Conservation (phyloP, 2,888 invertebrate species). For the Nymphalis polychloros region DNA sequence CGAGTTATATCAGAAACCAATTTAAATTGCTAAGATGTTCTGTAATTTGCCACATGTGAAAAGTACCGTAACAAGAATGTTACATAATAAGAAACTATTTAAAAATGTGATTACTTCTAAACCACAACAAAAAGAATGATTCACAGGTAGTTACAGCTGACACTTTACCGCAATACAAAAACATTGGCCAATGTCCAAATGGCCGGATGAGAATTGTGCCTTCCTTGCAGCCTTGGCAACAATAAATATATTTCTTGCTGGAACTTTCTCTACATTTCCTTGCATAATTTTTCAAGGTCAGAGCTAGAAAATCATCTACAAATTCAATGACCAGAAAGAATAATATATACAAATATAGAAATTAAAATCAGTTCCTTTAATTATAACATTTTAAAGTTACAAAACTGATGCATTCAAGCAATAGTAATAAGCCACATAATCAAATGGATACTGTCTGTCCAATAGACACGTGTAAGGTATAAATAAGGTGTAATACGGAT, state of each 20-base stretch:
- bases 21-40: too few species aligned
- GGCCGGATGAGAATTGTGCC: constrained; percentile 11
- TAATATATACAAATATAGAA: too few species aligned
- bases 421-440: too few species aligned
- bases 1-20: too few species aligned
- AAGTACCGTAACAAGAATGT: not conserved
- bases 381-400: too few species aligned
- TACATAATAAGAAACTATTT: not conserved
- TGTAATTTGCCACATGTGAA: not conserved
- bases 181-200: constrained; percentile 28
- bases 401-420: too few species aligned
- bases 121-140: constrained; percentile 17
- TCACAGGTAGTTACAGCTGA: constrained; percentile 21
- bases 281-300: not conserved
- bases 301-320: too few species aligned
- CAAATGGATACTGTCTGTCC: too few species aligned
- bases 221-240: constrained; percentile 5
- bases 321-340: not conserved
- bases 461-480: too few species aligned
- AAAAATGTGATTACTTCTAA: not conserved
- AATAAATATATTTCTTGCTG: constrained; percentile 6
- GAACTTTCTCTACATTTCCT: not conserved
- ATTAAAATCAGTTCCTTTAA: too few species aligned
- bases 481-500: too few species aligned
- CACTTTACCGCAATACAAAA: constrained; percentile 24